Evolutionary conservation across 2,113 vertebrate genomes (phyloP).

Genomic region (Cinclus mexicanus): DNA sequence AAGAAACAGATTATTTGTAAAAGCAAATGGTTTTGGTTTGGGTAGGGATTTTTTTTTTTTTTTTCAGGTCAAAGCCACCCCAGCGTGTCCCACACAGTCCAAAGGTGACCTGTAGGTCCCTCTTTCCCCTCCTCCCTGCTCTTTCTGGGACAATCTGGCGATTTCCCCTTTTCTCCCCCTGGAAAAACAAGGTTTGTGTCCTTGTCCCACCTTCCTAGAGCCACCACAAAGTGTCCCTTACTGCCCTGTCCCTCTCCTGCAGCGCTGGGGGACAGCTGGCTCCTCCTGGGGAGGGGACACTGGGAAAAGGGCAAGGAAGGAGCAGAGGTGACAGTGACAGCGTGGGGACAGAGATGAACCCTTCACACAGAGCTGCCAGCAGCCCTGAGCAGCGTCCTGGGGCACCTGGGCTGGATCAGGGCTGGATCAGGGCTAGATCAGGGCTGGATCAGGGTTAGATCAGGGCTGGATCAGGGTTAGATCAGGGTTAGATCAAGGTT

Average conservation of each 20-base stretch:
- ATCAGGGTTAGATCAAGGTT: too few relatives aligned
- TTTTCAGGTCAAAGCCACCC: background rate
- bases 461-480: too few relatives aligned
- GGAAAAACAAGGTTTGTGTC: background rate
- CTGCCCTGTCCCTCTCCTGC: background rate
- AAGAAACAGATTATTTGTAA: background rate
- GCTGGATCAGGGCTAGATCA: too few relatives aligned
- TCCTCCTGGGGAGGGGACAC: background rate
- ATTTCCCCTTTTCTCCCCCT: background rate
- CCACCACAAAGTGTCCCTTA: background rate
- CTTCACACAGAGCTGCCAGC: background rate
- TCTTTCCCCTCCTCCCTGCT: background rate
- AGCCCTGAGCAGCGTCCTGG: background rate
- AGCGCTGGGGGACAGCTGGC: background rate
- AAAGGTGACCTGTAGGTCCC: background rate
- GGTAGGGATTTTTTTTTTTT: too few relatives aligned
- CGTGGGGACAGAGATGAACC: background rate
- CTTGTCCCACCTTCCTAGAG: background rate
- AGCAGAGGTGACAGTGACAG: background rate
- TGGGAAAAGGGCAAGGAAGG: background rate
- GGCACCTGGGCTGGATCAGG: accelerated
- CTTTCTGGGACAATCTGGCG: background rate
- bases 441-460: too few relatives aligned
- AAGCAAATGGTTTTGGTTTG: background rate
- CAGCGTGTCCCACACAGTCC: background rate